Percentiles rank a stretch among this genome's conserved stretches.
Evolutionary conservation across 2,888 invertebrate genomes (phyloP).

Genomic region (Drosophila villosipedis): DNA sequence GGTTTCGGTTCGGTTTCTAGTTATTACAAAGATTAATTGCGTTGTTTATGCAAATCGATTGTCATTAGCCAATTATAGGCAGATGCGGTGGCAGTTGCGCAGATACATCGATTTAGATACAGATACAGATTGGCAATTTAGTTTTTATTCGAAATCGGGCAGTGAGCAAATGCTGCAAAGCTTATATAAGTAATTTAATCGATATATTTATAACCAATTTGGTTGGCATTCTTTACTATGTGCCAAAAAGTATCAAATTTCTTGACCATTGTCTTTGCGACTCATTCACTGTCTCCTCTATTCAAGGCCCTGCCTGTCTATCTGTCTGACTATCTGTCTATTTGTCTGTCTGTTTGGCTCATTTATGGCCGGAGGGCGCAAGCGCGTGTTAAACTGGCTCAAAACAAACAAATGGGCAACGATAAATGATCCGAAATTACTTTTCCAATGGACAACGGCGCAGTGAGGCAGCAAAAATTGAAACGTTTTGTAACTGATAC

Average conservation of each 20-base stretch:
- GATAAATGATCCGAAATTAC: constrained; percentile 73
- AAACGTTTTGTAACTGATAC: constrained; percentile 79
- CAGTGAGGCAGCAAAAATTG: constrained; percentile 74
- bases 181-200: constrained; percentile 61
- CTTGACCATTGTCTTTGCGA: constrained; percentile 44
- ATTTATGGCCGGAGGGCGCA: constrained; percentile 53
- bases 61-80: constrained; percentile 78
- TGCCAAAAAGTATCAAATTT: constrained; percentile 67
- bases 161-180: background rate
- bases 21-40: constrained; percentile 81
- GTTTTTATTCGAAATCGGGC: constrained; percentile 1
- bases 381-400: constrained; percentile 74
- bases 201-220: constrained; percentile 60
- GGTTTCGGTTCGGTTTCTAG: constrained; percentile 51
- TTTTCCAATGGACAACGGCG: constrained; percentile 53
- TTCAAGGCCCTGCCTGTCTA: constrained; percentile 20
- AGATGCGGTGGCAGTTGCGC: constrained; percentile 69
- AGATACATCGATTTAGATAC: constrained; percentile 28
- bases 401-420: constrained; percentile 74
- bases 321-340: constrained; percentile 7
- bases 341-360: constrained; percentile 22
- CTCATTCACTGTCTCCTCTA: constrained; percentile 14
- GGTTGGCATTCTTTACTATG: constrained; percentile 53
- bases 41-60: constrained; percentile 79
- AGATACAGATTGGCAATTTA: constrained; percentile 25